phyloP scores from a whole-genome alignment of 2,888 invertebrate species.

The Plebejus anna region DNA sequence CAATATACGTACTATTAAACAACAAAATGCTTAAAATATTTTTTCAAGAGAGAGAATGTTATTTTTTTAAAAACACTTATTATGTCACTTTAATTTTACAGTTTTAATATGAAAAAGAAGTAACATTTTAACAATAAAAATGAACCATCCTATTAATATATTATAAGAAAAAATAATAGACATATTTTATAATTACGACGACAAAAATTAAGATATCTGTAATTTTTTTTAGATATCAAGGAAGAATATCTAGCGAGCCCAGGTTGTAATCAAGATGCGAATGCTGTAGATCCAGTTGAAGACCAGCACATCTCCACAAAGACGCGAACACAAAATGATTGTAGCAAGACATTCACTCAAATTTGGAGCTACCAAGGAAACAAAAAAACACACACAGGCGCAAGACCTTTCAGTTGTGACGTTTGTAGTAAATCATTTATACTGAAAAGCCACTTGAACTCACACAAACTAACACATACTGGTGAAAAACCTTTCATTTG shows the following conservation, averaged over 20 bases:
- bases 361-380: not conserved
- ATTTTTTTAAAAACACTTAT: too few species aligned
- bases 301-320: not conserved
- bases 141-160: too few species aligned
- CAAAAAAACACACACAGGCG: not conserved
- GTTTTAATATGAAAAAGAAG: too few species aligned
- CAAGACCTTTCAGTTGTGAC: not conserved
- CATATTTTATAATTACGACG: too few species aligned
- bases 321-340: not conserved
- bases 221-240: not conserved
- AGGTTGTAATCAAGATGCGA: not conserved
- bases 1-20: too few species aligned
- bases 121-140: too few species aligned
- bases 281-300: not conserved
- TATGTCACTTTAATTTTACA: too few species aligned
- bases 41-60: too few species aligned
- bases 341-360: not conserved
- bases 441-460: not conserved
- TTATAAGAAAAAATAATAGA: too few species aligned
- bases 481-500: not conserved
- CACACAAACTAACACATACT: not conserved
- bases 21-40: too few species aligned
- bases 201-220: too few species aligned
- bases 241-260: not conserved
- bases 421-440: not conserved